phyloP scores from a whole-genome alignment of 35 echinoderm and acorn worm genomes.

The Strongylocentrotus purpuratus region DNA sequence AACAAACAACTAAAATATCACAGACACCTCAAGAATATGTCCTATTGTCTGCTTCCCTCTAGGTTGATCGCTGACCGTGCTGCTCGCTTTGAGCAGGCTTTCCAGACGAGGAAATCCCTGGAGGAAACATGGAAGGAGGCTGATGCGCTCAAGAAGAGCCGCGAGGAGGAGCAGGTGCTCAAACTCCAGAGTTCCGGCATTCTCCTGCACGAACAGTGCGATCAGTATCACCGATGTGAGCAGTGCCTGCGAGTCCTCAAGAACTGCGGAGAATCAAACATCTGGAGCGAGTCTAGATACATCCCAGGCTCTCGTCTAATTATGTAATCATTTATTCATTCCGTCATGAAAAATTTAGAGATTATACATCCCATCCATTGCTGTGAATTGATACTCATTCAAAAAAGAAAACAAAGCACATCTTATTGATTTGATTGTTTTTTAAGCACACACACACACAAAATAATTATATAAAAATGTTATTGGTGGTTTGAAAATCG shows the following conservation, averaged over 20 bases:
- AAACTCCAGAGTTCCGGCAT: conserved; percentile 72
- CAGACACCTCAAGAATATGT: neutral
- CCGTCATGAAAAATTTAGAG: neutral
- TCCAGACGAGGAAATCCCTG: conserved; percentile 69
- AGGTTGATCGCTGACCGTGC: conserved; percentile 83
- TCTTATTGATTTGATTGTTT: neutral
- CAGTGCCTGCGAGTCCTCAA: conserved; percentile 68
- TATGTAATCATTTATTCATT: conserved; percentile 49
- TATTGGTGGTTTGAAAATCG: neutral
- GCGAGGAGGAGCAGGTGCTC: conserved; percentile 65
- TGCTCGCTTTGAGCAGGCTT: conserved; percentile 62
- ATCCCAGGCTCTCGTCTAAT: conserved; percentile 89
- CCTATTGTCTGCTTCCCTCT: neutral
- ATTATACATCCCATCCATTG: neutral
- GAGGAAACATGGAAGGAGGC: conserved; percentile 80
- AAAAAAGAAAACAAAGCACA: neutral
- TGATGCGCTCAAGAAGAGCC: conserved; percentile 50
- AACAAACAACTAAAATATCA: too few species aligned
- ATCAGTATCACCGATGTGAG: conserved; percentile 78
- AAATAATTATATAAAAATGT: neutral
- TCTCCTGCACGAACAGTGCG: conserved; percentile 87
- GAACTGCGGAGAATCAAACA: conserved; percentile 93
- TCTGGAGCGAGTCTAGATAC: conserved; percentile 93
- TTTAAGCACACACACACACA: conserved; percentile 1
- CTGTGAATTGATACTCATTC: neutral